These are phyloP conservation scores for Montifringilla adamsi DNA, from an alignment of 2,113 vertebrate species.

Conservation along the genomic window DNA sequence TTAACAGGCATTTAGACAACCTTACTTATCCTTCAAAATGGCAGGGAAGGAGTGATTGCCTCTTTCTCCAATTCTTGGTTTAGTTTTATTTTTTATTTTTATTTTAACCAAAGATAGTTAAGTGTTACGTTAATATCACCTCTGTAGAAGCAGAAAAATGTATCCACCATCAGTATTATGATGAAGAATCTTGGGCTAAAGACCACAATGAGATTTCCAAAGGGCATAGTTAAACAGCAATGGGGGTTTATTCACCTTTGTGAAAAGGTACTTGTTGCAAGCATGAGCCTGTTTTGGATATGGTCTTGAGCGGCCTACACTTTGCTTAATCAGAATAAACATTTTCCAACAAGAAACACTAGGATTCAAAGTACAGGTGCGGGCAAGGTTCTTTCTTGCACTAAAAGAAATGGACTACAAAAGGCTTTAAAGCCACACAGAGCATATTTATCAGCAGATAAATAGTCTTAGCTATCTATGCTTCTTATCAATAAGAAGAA, in stretches of 20 bases:
- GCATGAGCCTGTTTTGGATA: not conserved
- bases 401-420: not conserved
- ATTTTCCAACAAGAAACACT: not conserved
- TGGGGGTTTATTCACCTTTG: not conserved
- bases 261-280: not conserved
- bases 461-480: not conserved
- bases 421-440: not conserved
- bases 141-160: not conserved
- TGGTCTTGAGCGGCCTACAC: not conserved
- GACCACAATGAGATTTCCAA: not conserved
- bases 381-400: not conserved
- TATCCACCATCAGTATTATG: accelerated
- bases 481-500: not conserved
- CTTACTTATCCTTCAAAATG: not conserved
- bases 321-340: not conserved
- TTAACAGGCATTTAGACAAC: no score
- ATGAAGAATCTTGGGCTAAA: not conserved
- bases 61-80: not conserved
- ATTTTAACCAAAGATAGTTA: not conserved
- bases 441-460: not conserved
- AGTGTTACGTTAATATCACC: not conserved
- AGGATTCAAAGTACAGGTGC: not conserved
- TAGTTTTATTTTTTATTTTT: not conserved
- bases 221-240: not conserved
- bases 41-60: not conserved